These are phyloP conservation scores for Tetragonisca angustula DNA, from an alignment of 2,888 invertebrate species.

Conservation along the genomic window DNA sequence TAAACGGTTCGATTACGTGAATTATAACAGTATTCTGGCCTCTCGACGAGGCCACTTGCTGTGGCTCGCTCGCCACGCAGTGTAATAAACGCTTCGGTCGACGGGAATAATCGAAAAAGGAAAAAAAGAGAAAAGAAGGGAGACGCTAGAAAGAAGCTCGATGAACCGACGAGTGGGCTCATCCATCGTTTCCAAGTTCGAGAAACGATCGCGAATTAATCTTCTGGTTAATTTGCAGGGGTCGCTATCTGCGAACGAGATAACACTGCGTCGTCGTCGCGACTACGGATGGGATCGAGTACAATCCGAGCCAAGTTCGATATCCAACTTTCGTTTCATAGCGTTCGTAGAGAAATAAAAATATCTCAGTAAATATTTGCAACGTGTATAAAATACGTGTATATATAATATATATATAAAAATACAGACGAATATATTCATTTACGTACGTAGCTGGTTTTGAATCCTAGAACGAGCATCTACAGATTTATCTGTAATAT, in stretches of 20 bases:
- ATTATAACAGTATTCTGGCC: conserved; percentile 60
- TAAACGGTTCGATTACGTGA: conserved; percentile 56
- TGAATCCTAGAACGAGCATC: too few relatives aligned
- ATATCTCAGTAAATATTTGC: too few relatives aligned
- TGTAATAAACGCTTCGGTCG: conserved; percentile 23
- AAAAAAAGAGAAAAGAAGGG: background rate
- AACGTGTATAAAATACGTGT: too few relatives aligned
- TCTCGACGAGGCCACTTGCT: conserved; percentile 27
- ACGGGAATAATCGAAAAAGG: conserved; percentile 17
- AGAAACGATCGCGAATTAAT: conserved; percentile 42
- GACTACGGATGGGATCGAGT: too few relatives aligned
- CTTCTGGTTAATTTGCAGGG: conserved; percentile 25
- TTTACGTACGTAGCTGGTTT: too few relatives aligned
- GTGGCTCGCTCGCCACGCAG: conserved; percentile 26
- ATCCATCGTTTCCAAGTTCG: conserved; percentile 13
- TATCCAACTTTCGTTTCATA: too few relatives aligned
- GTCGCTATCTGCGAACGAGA: conserved; percentile 18
- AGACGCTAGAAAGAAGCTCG: background rate
- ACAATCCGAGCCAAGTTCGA: too few relatives aligned
- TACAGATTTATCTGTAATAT: too few relatives aligned
- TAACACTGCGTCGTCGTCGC: background rate
- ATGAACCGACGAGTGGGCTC: conserved; percentile 20
- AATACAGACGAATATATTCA: too few relatives aligned
- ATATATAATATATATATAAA: too few relatives aligned
- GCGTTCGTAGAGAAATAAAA: too few relatives aligned